Conservation (phyloP, 2,797 vertebrate species). For the Tinamus major region DNA sequence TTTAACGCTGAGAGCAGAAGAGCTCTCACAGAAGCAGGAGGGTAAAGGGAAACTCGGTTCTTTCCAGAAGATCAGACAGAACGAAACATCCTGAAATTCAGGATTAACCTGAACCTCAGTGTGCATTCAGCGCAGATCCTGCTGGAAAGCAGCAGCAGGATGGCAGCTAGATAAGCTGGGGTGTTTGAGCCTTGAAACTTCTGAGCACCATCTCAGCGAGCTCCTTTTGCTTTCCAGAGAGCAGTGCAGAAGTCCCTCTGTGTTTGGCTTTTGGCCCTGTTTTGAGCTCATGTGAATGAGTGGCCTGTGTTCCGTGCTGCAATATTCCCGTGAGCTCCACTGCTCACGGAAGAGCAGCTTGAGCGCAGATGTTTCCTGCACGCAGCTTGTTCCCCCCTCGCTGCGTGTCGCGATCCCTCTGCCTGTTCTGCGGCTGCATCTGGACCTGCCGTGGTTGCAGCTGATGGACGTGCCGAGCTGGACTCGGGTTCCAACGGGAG, state of each 20-base stretch:
- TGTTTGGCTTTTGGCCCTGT: neutral
- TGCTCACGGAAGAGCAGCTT: accelerated
- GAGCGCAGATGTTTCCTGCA: accelerated
- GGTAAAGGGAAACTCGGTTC: slow-evolving; percentile 30
- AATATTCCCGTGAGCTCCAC: neutral
- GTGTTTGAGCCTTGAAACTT: neutral
- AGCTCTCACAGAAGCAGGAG: slow-evolving; percentile 18
- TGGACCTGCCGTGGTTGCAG: neutral
- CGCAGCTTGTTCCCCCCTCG: neutral
- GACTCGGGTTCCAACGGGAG: neutral
- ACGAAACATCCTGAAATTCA: slow-evolving; percentile 43
- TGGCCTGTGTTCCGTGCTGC: neutral
- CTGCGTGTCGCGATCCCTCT: accelerated
- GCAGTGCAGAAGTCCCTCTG: neutral
- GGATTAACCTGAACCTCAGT: slow-evolving; percentile 51
- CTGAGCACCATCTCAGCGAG: neutral
- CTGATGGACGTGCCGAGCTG: neutral
- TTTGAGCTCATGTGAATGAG: neutral
- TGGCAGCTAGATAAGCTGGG: neutral
- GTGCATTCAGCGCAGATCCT: slow-evolving; percentile 10
- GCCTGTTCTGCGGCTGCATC: neutral
- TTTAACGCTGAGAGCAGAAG: slow-evolving; percentile 49
- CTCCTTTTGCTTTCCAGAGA: neutral
- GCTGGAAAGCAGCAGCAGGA: neutral
- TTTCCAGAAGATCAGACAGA: slow-evolving; percentile 52